phyloP scores from a whole-genome alignment of 1,140 invertebrate genomes.

The Drosophila nebulosa region DNA sequence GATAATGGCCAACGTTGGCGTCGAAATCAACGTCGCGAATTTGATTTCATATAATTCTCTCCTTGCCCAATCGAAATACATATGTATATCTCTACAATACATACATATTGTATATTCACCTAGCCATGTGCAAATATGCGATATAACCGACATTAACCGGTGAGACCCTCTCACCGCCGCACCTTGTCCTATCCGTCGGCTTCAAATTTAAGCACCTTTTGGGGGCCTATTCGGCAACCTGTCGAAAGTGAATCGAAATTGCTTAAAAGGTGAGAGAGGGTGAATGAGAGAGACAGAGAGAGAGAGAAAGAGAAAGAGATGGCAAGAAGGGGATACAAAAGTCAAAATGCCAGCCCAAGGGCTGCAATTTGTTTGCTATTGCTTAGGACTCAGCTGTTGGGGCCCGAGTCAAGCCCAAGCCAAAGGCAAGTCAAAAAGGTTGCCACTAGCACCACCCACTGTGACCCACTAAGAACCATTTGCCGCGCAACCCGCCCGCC shows the following conservation, averaged over 20 bases:
- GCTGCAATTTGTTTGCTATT: conserved; percentile 63
- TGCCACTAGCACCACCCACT: conserved; percentile 31
- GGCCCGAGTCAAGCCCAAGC: conserved; percentile 38
- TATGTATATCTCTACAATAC: too few relatives aligned
- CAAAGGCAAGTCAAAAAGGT: conserved; percentile 7
- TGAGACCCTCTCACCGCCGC: background rate
- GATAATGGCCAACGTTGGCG: conserved; percentile 54
- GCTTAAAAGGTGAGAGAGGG: too few relatives aligned
- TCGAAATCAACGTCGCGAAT: conserved; percentile 23
- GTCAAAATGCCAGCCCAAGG: conserved; percentile 56
- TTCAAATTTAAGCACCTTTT: conserved; percentile 34
- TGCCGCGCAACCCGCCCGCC: conserved; percentile 38
- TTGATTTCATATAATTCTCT: conserved; percentile 52
- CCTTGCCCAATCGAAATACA: background rate
- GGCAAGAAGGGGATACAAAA: conserved; percentile 2
- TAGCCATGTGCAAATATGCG: conserved; percentile 39
- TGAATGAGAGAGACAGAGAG: background rate
- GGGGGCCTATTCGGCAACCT: conserved; percentile 27
- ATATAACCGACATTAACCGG: background rate
- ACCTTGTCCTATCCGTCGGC: background rate
- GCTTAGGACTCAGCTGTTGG: conserved; percentile 49
- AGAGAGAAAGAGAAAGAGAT: background rate
- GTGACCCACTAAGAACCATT: conserved; percentile 65
- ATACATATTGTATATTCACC: background rate
- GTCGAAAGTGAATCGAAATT: conserved; percentile 39